phyloP scores from a whole-genome alignment of 1,140 invertebrate species.

The Drosophila santomea region DNA sequence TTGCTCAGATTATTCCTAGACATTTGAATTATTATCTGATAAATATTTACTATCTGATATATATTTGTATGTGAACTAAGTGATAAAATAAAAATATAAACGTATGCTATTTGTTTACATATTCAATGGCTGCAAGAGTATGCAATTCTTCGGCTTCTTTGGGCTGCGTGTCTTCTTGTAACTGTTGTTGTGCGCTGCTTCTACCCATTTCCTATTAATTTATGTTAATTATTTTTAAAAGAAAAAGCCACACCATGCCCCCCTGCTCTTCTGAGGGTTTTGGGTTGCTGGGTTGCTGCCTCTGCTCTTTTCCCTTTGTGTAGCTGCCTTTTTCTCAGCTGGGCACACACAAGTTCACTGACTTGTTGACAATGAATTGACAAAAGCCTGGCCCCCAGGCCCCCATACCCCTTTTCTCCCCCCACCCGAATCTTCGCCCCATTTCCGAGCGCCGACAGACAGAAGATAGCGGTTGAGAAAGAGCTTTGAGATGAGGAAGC shows the following conservation, averaged over 20 bases:
- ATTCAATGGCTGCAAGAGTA: background rate
- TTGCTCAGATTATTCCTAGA: too few species aligned
- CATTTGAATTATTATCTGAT: background rate
- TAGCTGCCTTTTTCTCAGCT: conserved; percentile 29
- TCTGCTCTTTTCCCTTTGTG: conserved; percentile 21
- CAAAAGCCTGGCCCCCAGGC: conserved; percentile 57
- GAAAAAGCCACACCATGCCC: conserved; percentile 67
- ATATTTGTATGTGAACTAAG: too few species aligned
- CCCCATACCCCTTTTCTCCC: conserved; percentile 16
- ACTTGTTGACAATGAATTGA: conserved; percentile 81
- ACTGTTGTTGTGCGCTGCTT: conserved; percentile 63
- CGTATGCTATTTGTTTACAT: too few species aligned
- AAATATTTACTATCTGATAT: background rate
- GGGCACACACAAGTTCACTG: conserved; percentile 73
- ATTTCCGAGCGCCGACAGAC: conserved; percentile 17
- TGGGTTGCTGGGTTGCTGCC: conserved; percentile 33
- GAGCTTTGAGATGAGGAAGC: conserved; percentile 10
- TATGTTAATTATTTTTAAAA: conserved; percentile 81
- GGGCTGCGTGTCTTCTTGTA: conserved; percentile 20
- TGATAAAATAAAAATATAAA: too few species aligned
- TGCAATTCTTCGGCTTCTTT: conserved; percentile 7
- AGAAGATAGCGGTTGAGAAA: conserved; percentile 28
- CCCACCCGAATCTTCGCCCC: conserved; percentile 10
- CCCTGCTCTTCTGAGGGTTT: conserved; percentile 24
- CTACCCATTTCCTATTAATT: conserved; percentile 80